Evolutionary conservation across 2,888 invertebrate species (phyloP).

Genomic region (Plebejus melissa): DNA sequence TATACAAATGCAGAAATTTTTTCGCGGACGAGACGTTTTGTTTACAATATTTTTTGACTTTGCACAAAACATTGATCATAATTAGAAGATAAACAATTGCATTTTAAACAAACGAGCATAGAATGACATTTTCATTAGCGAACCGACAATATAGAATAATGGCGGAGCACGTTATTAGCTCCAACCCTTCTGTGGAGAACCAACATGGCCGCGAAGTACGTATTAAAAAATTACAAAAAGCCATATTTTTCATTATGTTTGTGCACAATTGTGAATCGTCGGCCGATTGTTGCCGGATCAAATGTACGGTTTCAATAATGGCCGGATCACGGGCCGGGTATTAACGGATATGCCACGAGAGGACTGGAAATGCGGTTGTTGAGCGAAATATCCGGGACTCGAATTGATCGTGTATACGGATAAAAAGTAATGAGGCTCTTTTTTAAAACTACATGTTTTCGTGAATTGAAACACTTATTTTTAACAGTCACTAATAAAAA

Average conservation of each 20-base stretch:
- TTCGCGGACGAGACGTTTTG: not conserved
- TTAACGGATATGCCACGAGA: constrained; percentile 50
- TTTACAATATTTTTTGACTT: not conserved
- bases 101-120: constrained; percentile 4
- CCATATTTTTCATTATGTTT: constrained; percentile 34
- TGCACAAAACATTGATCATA: not conserved
- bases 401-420: not conserved
- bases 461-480: not conserved
- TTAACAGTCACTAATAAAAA: not conserved
- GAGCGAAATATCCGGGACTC: constrained; percentile 28
- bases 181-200: constrained; percentile 30
- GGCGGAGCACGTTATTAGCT: constrained; percentile 16
- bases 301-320: constrained; percentile 64
- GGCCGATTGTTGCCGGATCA: constrained; percentile 43
- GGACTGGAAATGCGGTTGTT: constrained; percentile 27
- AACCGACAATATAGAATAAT: constrained; percentile 23
- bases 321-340: constrained; percentile 55
- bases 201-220: constrained; percentile 26
- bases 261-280: constrained; percentile 32
- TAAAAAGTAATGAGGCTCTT: not conserved
- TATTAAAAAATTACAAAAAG: constrained; percentile 30
- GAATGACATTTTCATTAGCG: constrained; percentile 18
- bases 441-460: not conserved
- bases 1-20: not conserved
- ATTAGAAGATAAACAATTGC: constrained; percentile 9